Percentiles rank a stretch among this genome's conserved stretches.
phyloP scores from a whole-genome alignment of 2,113 vertebrate species.

The Xyliphius kryptos region DNA sequence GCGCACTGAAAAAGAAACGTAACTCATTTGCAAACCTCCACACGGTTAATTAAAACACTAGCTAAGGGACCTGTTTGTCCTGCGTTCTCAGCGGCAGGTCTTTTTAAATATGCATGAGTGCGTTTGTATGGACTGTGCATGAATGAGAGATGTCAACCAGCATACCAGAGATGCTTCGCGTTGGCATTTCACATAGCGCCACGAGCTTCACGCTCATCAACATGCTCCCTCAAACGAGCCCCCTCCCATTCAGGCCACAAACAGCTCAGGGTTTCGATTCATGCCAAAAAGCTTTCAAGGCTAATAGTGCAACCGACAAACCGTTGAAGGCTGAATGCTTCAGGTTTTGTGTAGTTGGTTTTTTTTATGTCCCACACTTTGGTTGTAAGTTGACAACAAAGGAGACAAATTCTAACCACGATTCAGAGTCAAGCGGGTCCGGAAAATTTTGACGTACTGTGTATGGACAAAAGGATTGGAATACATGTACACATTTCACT shows the following conservation, averaged over 20 bases:
- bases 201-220: slow-evolving; percentile 30
- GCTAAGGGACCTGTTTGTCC: slow-evolving; percentile 64
- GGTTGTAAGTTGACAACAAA: too few relatives aligned
- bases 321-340: too few relatives aligned
- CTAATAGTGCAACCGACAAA: background rate
- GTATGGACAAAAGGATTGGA: too few relatives aligned
- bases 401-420: too few relatives aligned
- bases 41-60: slow-evolving; percentile 63
- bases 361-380: too few relatives aligned
- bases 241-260: background rate
- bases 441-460: too few relatives aligned
- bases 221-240: slow-evolving; percentile 9
- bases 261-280: slow-evolving; percentile 14
- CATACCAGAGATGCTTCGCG: slow-evolving; percentile 35
- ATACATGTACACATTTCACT: too few relatives aligned
- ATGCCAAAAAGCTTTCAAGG: slow-evolving; percentile 23
- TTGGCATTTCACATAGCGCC: slow-evolving; percentile 38
- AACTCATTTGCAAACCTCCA: slow-evolving; percentile 58
- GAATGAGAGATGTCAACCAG: slow-evolving; percentile 43
- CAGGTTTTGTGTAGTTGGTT: too few relatives aligned
- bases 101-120: slow-evolving; percentile 64
- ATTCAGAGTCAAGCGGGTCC: too few relatives aligned
- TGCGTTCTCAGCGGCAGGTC: slow-evolving; percentile 58
- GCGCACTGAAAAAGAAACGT: slow-evolving; percentile 36
- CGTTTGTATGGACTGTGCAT: slow-evolving; percentile 59